These are phyloP conservation scores for Papilio glaucus DNA, from an alignment of 1,140 invertebrate genomes.

Conservation along the genomic window DNA sequence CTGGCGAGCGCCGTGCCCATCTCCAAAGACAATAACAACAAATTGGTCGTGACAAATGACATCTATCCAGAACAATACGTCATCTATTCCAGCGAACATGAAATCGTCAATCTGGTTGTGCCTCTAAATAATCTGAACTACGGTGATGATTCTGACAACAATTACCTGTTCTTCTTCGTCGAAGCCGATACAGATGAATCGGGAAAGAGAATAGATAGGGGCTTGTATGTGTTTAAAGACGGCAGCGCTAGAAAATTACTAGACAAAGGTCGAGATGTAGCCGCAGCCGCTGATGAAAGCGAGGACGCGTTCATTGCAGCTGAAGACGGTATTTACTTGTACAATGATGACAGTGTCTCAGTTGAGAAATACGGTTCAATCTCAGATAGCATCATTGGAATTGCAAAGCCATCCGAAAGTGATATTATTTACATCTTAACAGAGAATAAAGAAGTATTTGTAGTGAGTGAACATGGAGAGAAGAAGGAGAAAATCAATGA, in stretches of 20 bases:
- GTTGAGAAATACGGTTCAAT: slow-evolving; percentile 65
- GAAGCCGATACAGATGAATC: slow-evolving; percentile 55
- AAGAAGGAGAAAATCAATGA: slow-evolving; percentile 57
- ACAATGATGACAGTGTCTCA: slow-evolving; percentile 47
- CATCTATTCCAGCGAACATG: slow-evolving; percentile 51
- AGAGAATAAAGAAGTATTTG: slow-evolving; percentile 57
- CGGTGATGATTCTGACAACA: slow-evolving; percentile 40
- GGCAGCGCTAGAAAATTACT: slow-evolving; percentile 56
- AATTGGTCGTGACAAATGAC: slow-evolving; percentile 40
- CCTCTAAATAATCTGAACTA: slow-evolving; percentile 60
- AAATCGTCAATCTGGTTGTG: slow-evolving; percentile 54
- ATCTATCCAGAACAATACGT: slow-evolving; percentile 47
- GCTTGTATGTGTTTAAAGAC: slow-evolving; percentile 54
- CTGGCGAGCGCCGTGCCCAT: slow-evolving; percentile 38
- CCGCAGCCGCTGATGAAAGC: slow-evolving; percentile 52
- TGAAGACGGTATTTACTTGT: slow-evolving; percentile 61
- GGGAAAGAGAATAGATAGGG: slow-evolving; percentile 54
- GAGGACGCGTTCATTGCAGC: slow-evolving; percentile 61
- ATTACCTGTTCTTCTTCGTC: slow-evolving; percentile 55
- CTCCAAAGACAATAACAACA: slow-evolving; percentile 34
- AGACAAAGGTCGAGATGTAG: slow-evolving; percentile 57
- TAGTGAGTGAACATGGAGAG: slow-evolving; percentile 58
- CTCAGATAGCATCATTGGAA: slow-evolving; percentile 58
- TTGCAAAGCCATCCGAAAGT: slow-evolving; percentile 53
- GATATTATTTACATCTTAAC: slow-evolving; percentile 63